phyloP scores from a whole-genome alignment of 2,888 invertebrate genomes.

The Nemapogon koenigi region DNA sequence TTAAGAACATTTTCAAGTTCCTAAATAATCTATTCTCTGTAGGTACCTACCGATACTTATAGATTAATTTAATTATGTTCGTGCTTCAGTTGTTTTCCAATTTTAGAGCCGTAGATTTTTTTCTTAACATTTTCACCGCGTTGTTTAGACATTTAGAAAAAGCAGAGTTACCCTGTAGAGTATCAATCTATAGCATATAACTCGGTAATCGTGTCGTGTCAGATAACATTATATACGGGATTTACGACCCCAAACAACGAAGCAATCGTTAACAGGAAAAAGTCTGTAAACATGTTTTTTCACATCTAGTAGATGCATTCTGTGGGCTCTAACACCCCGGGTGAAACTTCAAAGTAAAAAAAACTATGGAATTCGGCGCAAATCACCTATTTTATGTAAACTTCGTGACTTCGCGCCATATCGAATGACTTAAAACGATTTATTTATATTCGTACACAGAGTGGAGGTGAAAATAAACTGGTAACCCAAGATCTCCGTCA shows the following conservation, averaged over 20 bases:
- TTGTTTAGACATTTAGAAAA: no score
- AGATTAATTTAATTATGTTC: no score
- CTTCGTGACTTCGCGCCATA: conserved; percentile 61
- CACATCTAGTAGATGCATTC: conserved; percentile 34
- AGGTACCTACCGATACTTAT: no score
- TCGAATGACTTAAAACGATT: conserved; percentile 61
- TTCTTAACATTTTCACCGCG: no score
- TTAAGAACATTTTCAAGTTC: no score
- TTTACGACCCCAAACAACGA: conserved; percentile 36
- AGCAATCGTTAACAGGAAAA: conserved; percentile 31
- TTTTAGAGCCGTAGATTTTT: no score
- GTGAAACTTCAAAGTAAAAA: conserved; percentile 37
- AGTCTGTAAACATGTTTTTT: conserved; percentile 56
- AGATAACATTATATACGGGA: conserved; percentile 35
- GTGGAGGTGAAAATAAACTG: conserved; percentile 21
- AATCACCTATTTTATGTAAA: conserved; percentile 64
- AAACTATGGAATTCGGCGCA: conserved; percentile 47
- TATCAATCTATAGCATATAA: no score
- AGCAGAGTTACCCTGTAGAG: no score
- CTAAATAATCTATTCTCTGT: no score
- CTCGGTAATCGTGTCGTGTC: no score
- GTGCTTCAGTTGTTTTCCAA: no score
- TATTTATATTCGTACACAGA: conserved; percentile 43
- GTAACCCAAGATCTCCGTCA: conserved; percentile 32
- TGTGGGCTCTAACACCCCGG: conserved; percentile 30